Percentiles rank a stretch among this genome's conserved stretches.
Conservation (phyloP, 2,113 vertebrate genomes). For the Athene noctua region DNA sequence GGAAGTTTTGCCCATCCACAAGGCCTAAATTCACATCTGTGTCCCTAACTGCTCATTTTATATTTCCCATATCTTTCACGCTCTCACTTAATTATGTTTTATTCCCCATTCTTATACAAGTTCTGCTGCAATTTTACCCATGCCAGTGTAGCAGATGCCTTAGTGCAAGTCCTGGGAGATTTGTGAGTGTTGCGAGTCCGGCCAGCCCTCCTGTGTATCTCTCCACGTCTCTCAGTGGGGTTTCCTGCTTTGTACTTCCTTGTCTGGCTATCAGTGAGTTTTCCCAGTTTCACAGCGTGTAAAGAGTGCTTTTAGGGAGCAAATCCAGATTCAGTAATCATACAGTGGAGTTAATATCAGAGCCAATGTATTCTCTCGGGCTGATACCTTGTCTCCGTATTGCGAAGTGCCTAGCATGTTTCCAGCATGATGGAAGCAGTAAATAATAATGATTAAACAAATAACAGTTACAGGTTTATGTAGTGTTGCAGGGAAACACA, state of each 20-base stretch:
- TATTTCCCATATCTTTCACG: neutral
- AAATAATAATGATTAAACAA: neutral
- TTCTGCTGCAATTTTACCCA: accelerated
- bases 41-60: accelerated
- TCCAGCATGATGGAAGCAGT: neutral
- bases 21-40: neutral
- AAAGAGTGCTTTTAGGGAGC: neutral
- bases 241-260: neutral
- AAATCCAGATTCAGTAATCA: accelerated
- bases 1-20: neutral
- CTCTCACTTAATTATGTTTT: neutral
- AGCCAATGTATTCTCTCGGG: neutral
- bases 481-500: neutral
- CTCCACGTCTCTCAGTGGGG: accelerated
- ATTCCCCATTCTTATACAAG: neutral
- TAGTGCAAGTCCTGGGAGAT: neutral
- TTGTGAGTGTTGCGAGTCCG: neutral
- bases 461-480: neutral
- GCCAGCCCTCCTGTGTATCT: neutral
- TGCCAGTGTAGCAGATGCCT: accelerated
- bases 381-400: neutral
- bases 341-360: neutral
- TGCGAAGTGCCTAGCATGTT: neutral
- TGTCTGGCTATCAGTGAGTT: neutral
- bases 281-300: accelerated